Evolutionary conservation across 2,797 vertebrate species (phyloP).

Genomic region (Podarcis lilfordi): DNA sequence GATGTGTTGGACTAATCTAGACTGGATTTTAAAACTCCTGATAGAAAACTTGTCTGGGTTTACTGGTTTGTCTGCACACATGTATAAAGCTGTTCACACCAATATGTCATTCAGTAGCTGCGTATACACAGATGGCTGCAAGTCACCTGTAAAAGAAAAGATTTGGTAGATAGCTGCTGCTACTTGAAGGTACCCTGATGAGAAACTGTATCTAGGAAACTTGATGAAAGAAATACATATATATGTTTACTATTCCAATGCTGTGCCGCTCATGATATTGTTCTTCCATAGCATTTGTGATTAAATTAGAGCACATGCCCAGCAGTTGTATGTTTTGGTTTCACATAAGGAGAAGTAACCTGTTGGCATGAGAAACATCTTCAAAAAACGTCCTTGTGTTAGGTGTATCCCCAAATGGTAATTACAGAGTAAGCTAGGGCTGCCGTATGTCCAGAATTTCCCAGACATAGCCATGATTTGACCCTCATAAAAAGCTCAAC

Average conservation of each 20-base stretch:
- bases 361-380: slow-evolving; percentile 2
- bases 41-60: background rate
- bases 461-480: too few relatives aligned
- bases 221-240: background rate
- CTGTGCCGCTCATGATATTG: background rate
- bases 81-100: background rate
- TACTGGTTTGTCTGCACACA: background rate
- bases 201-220: background rate
- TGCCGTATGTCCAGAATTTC: too few relatives aligned
- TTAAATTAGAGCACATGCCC: slow-evolving; percentile 1
- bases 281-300: background rate
- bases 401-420: background rate
- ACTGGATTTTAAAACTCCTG: background rate
- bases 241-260: background rate
- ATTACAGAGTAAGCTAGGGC: background rate
- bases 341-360: slow-evolving; percentile 3
- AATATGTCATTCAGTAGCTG: background rate
- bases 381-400: background rate
- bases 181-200: background rate
- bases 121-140: background rate
- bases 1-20: background rate
- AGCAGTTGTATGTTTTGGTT: slow-evolving; percentile 18
- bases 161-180: background rate
- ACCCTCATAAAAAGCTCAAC: too few relatives aligned
- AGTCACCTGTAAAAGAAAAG: background rate